phyloP scores from a whole-genome alignment of 2,888 invertebrate genomes.

The Diachrysia chrysitis region DNA sequence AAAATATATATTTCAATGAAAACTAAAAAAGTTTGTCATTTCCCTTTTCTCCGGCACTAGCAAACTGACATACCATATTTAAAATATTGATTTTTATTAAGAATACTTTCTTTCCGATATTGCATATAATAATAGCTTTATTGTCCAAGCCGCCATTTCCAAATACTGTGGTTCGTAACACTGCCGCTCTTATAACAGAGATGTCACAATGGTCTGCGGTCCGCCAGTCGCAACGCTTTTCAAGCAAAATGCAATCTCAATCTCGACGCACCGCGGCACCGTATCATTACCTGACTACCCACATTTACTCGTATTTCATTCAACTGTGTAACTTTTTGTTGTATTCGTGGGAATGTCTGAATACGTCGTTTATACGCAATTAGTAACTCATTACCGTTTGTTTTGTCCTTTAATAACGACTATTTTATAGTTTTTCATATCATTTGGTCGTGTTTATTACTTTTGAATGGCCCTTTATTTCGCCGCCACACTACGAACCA shows the following conservation, averaged over 20 bases:
- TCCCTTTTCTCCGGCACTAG: too few species aligned
- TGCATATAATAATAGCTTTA: slow-evolving; percentile 11
- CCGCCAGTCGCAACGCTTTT: slow-evolving; percentile 28
- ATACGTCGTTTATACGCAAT: slow-evolving; percentile 82
- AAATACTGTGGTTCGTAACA: slow-evolving; percentile 30
- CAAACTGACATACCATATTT: too few species aligned
- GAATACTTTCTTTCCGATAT: background rate
- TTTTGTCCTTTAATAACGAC: slow-evolving; percentile 75
- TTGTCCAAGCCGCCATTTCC: slow-evolving; percentile 15
- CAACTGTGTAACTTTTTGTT: slow-evolving; percentile 65
- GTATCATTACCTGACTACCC: slow-evolving; percentile 35
- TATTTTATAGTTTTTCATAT: slow-evolving; percentile 68
- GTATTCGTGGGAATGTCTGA: slow-evolving; percentile 74
- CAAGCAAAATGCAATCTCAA: slow-evolving; percentile 48
- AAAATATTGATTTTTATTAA: background rate
- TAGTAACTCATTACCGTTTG: slow-evolving; percentile 78
- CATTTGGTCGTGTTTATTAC: slow-evolving; percentile 69
- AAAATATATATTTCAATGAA: too few species aligned
- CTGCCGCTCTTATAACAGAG: slow-evolving; percentile 35
- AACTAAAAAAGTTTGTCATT: too few species aligned
- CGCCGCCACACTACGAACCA: slow-evolving; percentile 39
- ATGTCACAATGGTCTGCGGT: slow-evolving; percentile 36
- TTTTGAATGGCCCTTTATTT: slow-evolving; percentile 69
- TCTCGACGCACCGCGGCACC: slow-evolving; percentile 26
- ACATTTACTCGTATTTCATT: slow-evolving; percentile 63